Percentiles rank a stretch among this genome's conserved stretches.
Conservation (phyloP, 2,797 vertebrate genomes). For the Pantherophis alleghaniensis region DNA sequence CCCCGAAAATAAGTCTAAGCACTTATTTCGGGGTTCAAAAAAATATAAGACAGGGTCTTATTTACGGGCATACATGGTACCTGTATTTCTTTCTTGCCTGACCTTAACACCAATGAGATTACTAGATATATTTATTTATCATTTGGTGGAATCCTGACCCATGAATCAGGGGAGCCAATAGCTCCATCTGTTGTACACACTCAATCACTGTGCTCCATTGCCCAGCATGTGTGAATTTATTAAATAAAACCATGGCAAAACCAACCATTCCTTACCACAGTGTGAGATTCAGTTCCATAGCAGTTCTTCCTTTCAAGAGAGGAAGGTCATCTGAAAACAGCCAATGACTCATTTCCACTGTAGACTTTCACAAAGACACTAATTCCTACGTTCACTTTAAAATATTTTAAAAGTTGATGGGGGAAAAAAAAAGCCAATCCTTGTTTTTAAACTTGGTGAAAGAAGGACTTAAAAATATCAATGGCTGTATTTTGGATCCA, state of each 20-base stretch:
- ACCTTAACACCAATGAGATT: neutral
- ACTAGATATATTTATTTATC: neutral
- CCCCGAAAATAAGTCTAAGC: no score
- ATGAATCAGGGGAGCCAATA: neutral
- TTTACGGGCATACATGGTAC: no score
- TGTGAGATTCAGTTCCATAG: neutral
- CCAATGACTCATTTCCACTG: neutral
- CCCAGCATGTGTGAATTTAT: neutral
- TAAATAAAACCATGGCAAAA: neutral
- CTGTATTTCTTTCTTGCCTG: neutral
- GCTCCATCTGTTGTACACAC: neutral
- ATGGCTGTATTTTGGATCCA: slow-evolving; percentile 7
- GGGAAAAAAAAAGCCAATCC: neutral
- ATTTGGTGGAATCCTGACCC: neutral
- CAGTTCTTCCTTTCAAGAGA: neutral
- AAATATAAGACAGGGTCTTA: no score
- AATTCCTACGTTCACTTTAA: neutral
- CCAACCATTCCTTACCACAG: neutral
- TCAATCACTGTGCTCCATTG: neutral
- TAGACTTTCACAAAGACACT: neutral
- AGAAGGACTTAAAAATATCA: neutral
- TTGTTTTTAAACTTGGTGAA: neutral
- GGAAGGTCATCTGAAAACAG: neutral
- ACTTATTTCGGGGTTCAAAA: no score
- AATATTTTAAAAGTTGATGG: neutral